Conservation (phyloP, 2,797 vertebrate genomes). For the Loriculus beryllinus region DNA sequence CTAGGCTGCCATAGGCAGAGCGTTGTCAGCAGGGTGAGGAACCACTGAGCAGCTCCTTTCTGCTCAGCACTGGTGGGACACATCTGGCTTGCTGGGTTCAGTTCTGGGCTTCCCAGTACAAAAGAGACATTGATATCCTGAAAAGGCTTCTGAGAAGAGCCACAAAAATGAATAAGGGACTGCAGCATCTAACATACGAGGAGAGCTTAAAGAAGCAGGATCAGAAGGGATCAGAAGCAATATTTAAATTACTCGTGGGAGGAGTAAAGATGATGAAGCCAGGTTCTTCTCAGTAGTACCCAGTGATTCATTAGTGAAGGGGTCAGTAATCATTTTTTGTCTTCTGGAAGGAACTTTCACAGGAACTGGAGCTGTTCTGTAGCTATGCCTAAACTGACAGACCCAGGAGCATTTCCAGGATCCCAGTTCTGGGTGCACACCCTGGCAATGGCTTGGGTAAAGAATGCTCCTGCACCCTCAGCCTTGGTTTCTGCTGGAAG, state of each 20-base stretch:
- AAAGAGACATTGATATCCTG: not conserved
- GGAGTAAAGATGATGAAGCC: not conserved
- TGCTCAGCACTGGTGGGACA: not conserved
- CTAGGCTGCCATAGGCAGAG: not conserved
- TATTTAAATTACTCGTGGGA: not conserved
- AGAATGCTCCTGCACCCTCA: not conserved
- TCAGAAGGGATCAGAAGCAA: not conserved
- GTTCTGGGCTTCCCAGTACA: not conserved
- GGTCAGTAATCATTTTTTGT: not conserved
- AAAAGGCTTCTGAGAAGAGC: not conserved
- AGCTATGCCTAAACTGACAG: not conserved
- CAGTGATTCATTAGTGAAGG: not conserved
- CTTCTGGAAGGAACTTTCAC: not conserved
- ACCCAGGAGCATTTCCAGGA: not conserved
- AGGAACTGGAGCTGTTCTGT: not conserved
- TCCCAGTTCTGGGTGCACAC: not conserved
- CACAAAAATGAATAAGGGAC: not conserved
- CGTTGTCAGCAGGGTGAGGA: accelerated
- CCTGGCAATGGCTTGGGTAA: not conserved
- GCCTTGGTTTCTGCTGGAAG: not conserved
- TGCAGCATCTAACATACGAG: not conserved
- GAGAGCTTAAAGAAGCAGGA: not conserved
- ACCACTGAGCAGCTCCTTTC: not conserved
- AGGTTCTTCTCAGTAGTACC: not conserved
- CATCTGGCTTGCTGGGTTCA: not conserved